Base-by-base conservation (phyloP, 2,113 vertebrate species). In the Odontesthes bonariensis region DNA sequence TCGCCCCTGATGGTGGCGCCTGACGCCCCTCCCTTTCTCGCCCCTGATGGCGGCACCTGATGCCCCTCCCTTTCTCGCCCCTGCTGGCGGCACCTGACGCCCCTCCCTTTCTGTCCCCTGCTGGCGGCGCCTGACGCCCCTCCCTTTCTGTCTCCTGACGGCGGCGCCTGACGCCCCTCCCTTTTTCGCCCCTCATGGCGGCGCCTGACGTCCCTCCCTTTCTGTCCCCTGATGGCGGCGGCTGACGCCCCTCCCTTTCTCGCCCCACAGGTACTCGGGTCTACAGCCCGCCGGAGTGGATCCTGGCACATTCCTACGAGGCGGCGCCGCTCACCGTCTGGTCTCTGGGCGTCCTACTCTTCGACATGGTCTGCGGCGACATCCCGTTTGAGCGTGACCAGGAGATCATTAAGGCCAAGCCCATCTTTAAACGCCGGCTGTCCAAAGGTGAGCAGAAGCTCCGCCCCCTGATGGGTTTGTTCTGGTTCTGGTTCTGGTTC, bases 341-440 rank as follows among this genome's bases (percentile, higher is more conserved):
- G 96, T 96, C 96, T 9, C 90, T 97, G 42, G 96, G 96, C 0
- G 93, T 97, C 0, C 85, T 97, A 33, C 93, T 96, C 13, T 96
- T 95, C 32, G 95, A 96, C 86, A 95, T 96, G 95, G 95, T 96
- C 2, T 97, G 96, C 22, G 96, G 96, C 0, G 96, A 97, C 81
- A 95, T 97, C 82, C 96, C 96, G 0, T 97, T 97, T 2, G 95
- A 96, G 73, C 91, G 88, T 1, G 96, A 97, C 66, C 65, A 83
- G n/a, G 95, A 96, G 67, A 97, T 97, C 22, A 27, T 95, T 33
- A 20, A 78, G 6, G 95, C 94, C 33, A 80, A 69, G 0, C 94
- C 95, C 38, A 64, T 86, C 49, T 97, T 96, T 79, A 94, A 86
- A 60, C 89, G 84, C 23, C 91, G 92, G 0, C 72, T 97, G 5